These are phyloP conservation scores for Frankliniella intonsa DNA, from an alignment of 2,888 invertebrate species.

Conservation along the genomic window DNA sequence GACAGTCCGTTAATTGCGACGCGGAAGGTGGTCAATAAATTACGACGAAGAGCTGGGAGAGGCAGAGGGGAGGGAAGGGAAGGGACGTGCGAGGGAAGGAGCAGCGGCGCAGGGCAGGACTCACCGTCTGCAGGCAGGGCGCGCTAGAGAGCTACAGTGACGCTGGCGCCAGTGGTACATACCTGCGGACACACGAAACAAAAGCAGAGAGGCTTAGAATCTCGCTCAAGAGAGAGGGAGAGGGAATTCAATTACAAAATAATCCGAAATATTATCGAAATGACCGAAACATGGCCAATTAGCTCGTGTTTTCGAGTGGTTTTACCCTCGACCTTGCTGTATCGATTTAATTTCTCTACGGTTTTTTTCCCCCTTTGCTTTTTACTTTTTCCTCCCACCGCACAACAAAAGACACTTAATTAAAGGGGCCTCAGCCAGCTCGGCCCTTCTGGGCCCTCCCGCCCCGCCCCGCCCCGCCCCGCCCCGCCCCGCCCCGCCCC, in stretches of 20 bases:
- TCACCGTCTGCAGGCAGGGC: no score
- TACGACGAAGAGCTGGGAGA: neutral
- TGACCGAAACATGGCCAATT: no score
- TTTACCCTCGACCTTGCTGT: no score
- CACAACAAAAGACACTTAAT: constrained; percentile 12
- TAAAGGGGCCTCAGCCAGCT: constrained; percentile 31
- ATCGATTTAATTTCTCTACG: neutral
- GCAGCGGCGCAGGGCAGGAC: neutral
- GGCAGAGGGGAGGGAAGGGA: neutral
- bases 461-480: constrained; percentile 4
- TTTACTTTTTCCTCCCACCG: neutral
- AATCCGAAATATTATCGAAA: no score
- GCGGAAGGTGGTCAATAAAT: no score
- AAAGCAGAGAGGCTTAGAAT: no score
- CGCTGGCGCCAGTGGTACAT: no score
- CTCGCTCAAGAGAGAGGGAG: constrained; percentile 20
- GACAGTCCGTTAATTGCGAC: no score
- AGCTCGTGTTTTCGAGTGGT: no score
- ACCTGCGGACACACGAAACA: no score
- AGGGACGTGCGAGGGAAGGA: neutral
- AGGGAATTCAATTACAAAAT: neutral
- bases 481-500: neutral
- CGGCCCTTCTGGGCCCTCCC: constrained; percentile 30
- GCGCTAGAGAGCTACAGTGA: no score
- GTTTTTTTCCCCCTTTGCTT: neutral